Evolutionary conservation across 2,113 vertebrate species (phyloP), one percentile per base, ranked within the genome.

Genomic region (Xiphophorus hellerii): DNA sequence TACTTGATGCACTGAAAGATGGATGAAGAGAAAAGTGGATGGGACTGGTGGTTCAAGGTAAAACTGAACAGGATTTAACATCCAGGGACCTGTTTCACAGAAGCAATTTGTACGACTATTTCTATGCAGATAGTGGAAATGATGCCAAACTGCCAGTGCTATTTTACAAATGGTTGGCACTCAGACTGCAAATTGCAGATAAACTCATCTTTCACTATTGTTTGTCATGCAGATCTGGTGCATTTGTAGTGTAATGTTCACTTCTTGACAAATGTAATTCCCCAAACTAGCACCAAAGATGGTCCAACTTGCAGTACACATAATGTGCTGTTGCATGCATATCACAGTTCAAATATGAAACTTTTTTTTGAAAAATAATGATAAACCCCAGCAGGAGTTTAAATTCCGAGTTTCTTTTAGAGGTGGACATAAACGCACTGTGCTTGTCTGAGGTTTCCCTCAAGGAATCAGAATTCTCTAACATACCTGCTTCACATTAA

Each of bases 1-100:
- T 71, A 71, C 39, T 28, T 30, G 30, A 15, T 35, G 48, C 68
- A 60, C 30, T 60, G 54, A 71, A 28, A 15, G 68, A 58, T 58
- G 48, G 44, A 58, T 58, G 42, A 62, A 68, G 9, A 15, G 66
- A 69, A 22, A 42, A 33, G 69, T 70, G 31, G 42, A 64, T 77
- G 60, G 13, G n/a, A 54, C n/a, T 37, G 42, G 62, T 12, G 12
- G 15, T 20, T 69, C 12, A 0, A 76, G 42, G 67, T 70, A 77
- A 77, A 77, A 2, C 67, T 77, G 20, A 30, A 17, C 22, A n/a
- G 28, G 60, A 69, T 69, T 48, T 69, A 76, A 54, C 60, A 37
- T 31, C 30, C n/a, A 6, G 31, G 4, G 51, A 28, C 22, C 62
- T 42, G 33, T 65, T 70, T 65, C 62, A 77, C 69, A 64, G 37